These are phyloP conservation scores for Heliconius hewitsoni DNA, from an alignment of 1,140 invertebrate species.

Conservation along the genomic window DNA sequence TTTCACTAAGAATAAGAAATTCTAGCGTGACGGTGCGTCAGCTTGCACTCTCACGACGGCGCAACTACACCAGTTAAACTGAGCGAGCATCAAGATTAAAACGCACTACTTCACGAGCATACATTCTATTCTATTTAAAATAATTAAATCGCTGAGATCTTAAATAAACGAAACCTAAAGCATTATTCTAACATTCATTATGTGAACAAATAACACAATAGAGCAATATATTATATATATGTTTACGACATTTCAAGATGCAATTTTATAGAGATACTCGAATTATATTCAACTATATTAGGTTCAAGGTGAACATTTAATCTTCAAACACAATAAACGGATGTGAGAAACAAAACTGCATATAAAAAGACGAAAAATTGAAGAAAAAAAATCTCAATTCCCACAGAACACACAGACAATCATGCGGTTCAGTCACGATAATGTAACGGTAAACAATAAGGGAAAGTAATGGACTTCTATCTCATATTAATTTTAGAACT, in stretches of 20 bases:
- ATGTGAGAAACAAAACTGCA: constrained; percentile 18
- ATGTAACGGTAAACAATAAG: constrained; percentile 28
- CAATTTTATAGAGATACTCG: background rate
- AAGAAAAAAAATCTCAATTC: constrained; percentile 16
- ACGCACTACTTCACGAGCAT: constrained; percentile 38
- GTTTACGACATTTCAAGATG: background rate
- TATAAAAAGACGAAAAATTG: constrained; percentile 13
- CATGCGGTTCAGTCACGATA: constrained; percentile 31
- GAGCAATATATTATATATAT: background rate
- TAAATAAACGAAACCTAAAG: background rate
- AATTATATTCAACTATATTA: background rate
- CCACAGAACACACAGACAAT: constrained; percentile 32
- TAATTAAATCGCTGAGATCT: background rate
- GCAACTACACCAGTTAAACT: constrained; percentile 37
- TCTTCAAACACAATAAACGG: background rate
- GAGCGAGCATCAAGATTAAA: constrained; percentile 53
- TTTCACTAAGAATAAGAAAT: constrained; percentile 64
- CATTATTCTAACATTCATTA: background rate
- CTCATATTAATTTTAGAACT: constrained; percentile 17
- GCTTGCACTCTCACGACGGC: constrained; percentile 63
- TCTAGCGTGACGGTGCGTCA: constrained; percentile 40
- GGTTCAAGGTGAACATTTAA: constrained; percentile 6
- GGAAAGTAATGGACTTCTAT: constrained; percentile 29
- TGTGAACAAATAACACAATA: background rate
- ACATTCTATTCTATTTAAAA: constrained; percentile 23